Evolutionary conservation across 2,888 invertebrate genomes (phyloP).

Genomic region (Melipona beecheii): DNA sequence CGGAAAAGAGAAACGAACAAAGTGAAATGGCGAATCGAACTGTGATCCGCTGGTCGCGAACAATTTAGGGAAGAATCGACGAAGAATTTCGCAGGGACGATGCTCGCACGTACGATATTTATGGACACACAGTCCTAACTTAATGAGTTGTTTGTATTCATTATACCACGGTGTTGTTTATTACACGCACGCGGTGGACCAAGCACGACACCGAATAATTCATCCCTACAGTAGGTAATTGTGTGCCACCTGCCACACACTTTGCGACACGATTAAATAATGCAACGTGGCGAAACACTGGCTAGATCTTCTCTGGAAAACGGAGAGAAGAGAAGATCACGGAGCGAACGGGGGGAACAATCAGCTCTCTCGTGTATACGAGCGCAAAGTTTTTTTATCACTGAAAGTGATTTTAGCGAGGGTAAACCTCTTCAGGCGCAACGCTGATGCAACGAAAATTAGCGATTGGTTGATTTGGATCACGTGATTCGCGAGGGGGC

Average conservation of each 20-base stretch:
- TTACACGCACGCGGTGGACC: background rate
- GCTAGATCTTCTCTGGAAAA: background rate
- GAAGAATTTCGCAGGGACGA: background rate
- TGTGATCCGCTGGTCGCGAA: too few relatives aligned
- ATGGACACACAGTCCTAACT: background rate
- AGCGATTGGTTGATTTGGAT: too few relatives aligned
- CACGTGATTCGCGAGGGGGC: too few relatives aligned
- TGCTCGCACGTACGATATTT: background rate
- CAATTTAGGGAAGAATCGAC: background rate
- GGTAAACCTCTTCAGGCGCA: too few relatives aligned
- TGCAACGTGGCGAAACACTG: background rate
- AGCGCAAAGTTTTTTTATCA: background rate
- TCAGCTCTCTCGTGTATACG: background rate
- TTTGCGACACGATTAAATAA: background rate
- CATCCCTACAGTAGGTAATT: background rate
- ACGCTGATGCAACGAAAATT: too few relatives aligned
- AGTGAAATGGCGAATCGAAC: background rate
- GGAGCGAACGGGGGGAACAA: background rate
- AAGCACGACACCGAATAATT: conserved; percentile 12
- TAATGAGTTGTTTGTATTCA: conserved; percentile 22
- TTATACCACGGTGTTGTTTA: conserved; percentile 18
- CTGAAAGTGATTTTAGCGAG: too few relatives aligned
- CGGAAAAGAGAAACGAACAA: background rate
- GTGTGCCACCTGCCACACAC: background rate
- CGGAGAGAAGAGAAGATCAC: background rate